A percentile compares a stretch with the other conserved stretches of the same genome.
Conservation (phyloP, 2,888 invertebrate genomes). For the Lacanobia wlatinum region DNA sequence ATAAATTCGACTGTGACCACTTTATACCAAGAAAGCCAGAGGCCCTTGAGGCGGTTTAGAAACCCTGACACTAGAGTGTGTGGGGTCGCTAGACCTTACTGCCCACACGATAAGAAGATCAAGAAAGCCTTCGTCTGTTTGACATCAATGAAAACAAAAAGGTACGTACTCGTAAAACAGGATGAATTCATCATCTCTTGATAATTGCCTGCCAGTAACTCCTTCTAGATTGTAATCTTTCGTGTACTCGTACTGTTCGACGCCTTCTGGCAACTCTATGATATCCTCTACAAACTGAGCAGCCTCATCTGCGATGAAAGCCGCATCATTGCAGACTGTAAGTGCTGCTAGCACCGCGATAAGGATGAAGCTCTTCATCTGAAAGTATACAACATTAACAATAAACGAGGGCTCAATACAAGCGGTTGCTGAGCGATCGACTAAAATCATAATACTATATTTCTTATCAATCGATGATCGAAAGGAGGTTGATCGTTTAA, state of each 20-base stretch:
- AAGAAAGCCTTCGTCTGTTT: too few relatives aligned
- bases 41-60: too few relatives aligned
- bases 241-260: neutral
- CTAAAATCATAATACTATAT: too few relatives aligned
- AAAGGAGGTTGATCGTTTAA: neutral
- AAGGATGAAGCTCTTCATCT: constrained; percentile 29
- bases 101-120: too few relatives aligned
- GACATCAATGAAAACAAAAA: too few relatives aligned
- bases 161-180: neutral
- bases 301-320: neutral
- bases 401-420: too few relatives aligned
- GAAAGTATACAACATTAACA: neutral
- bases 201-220: too few relatives aligned
- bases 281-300: neutral
- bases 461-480: neutral
- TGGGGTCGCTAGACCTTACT: too few relatives aligned
- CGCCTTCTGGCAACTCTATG: neutral
- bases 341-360: constrained; percentile 25
- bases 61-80: too few relatives aligned
- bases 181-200: neutral
- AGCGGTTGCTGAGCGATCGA: too few relatives aligned
- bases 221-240: neutral
- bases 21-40: too few relatives aligned
- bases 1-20: too few relatives aligned
- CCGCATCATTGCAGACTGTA: constrained; percentile 10